A percentile compares a stretch with the other conserved stretches of the same genome.
These are phyloP conservation scores for Coregonus suidteri DNA, from an alignment of 2,797 vertebrate genomes.

Conservation along the genomic window DNA sequence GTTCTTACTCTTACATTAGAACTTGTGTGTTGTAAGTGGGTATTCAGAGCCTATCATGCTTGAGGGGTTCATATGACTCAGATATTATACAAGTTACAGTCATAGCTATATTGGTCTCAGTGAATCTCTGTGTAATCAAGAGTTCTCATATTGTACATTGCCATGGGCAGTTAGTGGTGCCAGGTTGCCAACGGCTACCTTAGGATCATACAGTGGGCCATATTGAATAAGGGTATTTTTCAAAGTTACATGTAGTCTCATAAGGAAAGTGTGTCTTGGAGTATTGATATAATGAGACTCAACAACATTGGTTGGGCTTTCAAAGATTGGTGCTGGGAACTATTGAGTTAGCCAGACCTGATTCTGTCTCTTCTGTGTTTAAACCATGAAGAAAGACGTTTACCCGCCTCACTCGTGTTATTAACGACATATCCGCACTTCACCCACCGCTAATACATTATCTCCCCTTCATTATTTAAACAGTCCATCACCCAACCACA, in stretches of 20 bases:
- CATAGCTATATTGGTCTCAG: not conserved
- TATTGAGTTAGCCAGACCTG: not conserved
- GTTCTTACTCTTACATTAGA: not conserved
- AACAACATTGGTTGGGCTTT: slow-evolving; percentile 2
- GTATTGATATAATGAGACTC: not conserved
- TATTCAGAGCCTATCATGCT: not conserved
- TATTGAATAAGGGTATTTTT: not conserved
- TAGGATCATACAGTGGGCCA: not conserved
- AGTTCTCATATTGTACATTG: not conserved
- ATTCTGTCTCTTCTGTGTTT: slow-evolving; percentile 11
- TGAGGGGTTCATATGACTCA: not conserved
- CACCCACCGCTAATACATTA: slow-evolving; percentile 26
- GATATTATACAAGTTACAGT: not conserved
- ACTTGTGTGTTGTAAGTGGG: not conserved
- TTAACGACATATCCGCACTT: slow-evolving; percentile 18
- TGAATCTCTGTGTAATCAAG: not conserved
- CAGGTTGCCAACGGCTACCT: not conserved
- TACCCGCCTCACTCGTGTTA: slow-evolving; percentile 3
- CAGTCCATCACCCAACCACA: not conserved
- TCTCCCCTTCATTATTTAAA: slow-evolving; percentile 27
- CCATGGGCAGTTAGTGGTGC: not conserved
- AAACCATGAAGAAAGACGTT: slow-evolving; percentile 13
- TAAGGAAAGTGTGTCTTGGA: not conserved
- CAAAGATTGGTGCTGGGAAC: not conserved
- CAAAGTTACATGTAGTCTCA: not conserved